These are phyloP conservation scores for Pithys albifrons DNA, from an alignment of 2,113 vertebrate species.

Conservation along the genomic window DNA sequence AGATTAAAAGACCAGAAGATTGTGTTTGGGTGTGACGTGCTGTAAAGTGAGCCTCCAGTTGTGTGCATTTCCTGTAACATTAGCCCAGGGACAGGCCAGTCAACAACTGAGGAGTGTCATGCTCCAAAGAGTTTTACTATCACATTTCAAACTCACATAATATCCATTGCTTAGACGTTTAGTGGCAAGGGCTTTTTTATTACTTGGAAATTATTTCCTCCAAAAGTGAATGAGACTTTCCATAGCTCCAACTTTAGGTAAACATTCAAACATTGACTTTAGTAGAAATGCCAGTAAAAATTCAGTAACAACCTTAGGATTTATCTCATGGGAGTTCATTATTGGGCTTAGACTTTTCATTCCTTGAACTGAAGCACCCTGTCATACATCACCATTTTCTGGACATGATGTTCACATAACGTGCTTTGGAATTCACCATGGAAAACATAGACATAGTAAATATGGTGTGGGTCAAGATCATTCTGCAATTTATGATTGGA, in stretches of 20 bases:
- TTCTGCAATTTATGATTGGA: neutral
- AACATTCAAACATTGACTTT: neutral
- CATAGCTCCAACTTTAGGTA: neutral
- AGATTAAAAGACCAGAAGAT: neutral
- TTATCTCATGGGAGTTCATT: neutral
- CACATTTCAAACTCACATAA: neutral
- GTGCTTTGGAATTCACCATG: constrained; percentile 13
- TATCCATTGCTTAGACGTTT: neutral
- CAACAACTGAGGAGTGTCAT: neutral
- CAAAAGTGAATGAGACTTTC: neutral
- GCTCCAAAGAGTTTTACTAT: neutral
- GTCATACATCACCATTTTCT: neutral
- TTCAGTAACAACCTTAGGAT: neutral
- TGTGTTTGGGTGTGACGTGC: neutral
- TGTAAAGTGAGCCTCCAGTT: neutral
- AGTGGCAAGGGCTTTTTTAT: neutral
- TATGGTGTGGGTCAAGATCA: neutral
- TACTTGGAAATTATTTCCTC: neutral
- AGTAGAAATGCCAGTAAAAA: neutral
- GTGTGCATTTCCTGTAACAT: neutral
- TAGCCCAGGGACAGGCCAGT: neutral
- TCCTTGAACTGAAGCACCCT: neutral
- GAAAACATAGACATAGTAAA: neutral
- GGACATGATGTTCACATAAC: neutral
- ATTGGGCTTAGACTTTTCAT: neutral